Conservation (phyloP, 53 echinoderm and acorn worm genomes). For the Holothuria scabra region DNA sequence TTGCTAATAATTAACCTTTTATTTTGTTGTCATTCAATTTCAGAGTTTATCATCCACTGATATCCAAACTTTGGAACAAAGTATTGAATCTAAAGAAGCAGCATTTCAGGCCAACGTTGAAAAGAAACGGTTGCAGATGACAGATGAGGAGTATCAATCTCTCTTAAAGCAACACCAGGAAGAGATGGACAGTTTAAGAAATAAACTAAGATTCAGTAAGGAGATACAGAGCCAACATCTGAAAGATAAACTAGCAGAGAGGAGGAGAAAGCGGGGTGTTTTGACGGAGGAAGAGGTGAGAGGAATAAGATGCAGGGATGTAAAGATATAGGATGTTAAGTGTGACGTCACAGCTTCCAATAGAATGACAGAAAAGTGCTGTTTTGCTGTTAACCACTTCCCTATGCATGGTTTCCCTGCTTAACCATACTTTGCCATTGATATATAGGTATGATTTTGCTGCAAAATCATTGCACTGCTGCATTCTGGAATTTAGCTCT, state of each 20-base stretch:
- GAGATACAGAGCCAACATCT: conserved; percentile 72
- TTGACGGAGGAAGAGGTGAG: neutral
- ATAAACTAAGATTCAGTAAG: conserved; percentile 33
- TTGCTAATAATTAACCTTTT: too few species aligned
- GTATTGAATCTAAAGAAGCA: conserved; percentile 58
- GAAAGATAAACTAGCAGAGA: conserved; percentile 82
- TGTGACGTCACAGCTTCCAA: too few species aligned
- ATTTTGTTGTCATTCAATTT: neutral
- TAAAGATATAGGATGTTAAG: too few species aligned
- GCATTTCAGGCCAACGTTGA: conserved; percentile 65
- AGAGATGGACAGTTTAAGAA: conserved; percentile 73
- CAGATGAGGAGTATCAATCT: conserved; percentile 78
- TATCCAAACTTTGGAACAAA: conserved; percentile 9
- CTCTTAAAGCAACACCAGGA: conserved; percentile 70
- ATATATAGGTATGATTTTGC: too few species aligned
- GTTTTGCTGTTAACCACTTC: neutral
- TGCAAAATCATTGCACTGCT: too few species aligned
- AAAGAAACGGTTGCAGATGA: conserved; percentile 62
- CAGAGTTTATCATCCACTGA: neutral
- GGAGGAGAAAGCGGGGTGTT: conserved; percentile 55
- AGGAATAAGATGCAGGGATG: neutral
- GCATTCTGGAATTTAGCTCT: too few species aligned
- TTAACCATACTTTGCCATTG: too few species aligned
- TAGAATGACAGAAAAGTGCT: neutral
- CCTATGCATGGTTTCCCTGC: too few species aligned